Percentiles rank a stretch among this genome's conserved stretches.
phyloP scores from a whole-genome alignment of 2,888 invertebrate genomes.

The Ichneumon xanthorius region DNA sequence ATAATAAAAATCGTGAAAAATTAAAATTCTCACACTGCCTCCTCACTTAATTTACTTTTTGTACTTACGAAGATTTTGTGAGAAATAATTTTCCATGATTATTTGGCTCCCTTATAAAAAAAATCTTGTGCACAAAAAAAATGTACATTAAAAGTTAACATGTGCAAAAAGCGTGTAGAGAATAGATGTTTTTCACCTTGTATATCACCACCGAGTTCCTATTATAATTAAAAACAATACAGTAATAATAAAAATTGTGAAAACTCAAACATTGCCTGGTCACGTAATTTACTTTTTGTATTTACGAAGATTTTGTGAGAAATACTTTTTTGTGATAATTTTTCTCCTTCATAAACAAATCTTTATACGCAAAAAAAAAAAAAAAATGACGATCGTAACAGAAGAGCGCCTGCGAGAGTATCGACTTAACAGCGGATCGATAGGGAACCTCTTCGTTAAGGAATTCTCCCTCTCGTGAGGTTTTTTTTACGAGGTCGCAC shows the following conservation, averaged over 20 bases:
- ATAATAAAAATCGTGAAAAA: no score
- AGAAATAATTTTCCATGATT: no score
- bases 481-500: neutral
- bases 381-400: neutral
- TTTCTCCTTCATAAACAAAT: no score
- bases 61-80: no score
- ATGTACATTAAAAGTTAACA: neutral
- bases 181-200: constrained; percentile 7
- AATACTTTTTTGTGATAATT: no score
- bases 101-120: no score
- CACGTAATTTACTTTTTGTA: no score
- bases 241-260: constrained; percentile 9
- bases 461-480: constrained; percentile 12
- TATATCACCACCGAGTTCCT: constrained; percentile 16
- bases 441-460: constrained; percentile 15
- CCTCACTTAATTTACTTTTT: no score
- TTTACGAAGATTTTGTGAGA: no score
- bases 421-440: constrained; percentile 66
- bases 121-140: neutral
- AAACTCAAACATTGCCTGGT: neutral
- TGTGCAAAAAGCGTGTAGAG: constrained; percentile 4
- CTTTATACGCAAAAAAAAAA: no score
- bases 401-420: constrained; percentile 43
- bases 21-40: no score
- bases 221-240: neutral